Base-by-base conservation (phyloP, 2,113 vertebrate species). In the Chinchilla lanigera region DNA sequence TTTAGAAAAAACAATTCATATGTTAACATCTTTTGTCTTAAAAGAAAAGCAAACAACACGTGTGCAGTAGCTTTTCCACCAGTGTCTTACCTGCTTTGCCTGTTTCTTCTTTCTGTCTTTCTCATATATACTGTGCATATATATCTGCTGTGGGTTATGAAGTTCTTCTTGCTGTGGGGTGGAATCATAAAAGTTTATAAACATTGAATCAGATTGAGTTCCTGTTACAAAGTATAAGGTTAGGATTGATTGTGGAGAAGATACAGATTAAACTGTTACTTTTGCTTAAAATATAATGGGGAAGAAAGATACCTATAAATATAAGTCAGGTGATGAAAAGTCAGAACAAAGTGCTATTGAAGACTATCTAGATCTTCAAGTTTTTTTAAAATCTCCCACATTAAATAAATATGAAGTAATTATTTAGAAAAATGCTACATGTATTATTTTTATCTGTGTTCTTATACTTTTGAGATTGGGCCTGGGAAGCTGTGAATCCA, bases 391-490 rank as follows among this genome's bases (percentile, higher is more conserved):
- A 61, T 4, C 14, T 14, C 9, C 38, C 19, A 83, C 86, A 50
- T 65, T 94, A 94, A 97, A 60, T 89, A 91, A 93, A 7, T 95
- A 35, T 93, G 47, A 97, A 86, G 12, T 81, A 80, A 85, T 96
- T 93, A 90, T 83, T 96, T 97, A 80, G 2, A 56, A 75, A 75
- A 93, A 71, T 38, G 44, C 10, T 90, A 11, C 26, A 7, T 95
- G 17, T 65, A 60, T 96, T 96, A 90, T 28, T 93, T 96, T 94
- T 92, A 50, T 93, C 19, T 92, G 3, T 97, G 44, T 93, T 95
- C 19, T 96, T 97, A 38, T 83, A 52, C 95, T 98, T 98, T 98
- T 98, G 84, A 98, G 98, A 99, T 97, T 98, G 97, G 97, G 95
- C 97, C 58, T 99, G 99, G 98, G 98, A 97, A 97, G 6, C 81